A percentile compares a stretch with the other conserved stretches of the same genome.
These are phyloP conservation scores for Phragmatobia fuliginosa DNA, from an alignment of 2,888 invertebrate species.

Conservation along the genomic window DNA sequence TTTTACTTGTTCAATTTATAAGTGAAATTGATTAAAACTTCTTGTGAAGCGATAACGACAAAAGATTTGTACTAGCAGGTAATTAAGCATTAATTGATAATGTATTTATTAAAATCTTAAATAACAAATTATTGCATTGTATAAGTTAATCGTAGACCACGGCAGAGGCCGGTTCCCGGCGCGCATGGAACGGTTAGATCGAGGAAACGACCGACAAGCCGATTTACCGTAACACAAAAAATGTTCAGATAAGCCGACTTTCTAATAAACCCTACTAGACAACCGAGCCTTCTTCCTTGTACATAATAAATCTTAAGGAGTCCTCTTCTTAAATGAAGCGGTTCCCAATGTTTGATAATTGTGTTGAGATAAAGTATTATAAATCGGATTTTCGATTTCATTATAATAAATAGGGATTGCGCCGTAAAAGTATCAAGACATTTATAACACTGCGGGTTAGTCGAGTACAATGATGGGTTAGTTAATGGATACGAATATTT, in stretches of 20 bases:
- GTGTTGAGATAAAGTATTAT: slow-evolving; percentile 51
- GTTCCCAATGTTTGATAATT: slow-evolving; percentile 67
- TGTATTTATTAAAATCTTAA: not conserved
- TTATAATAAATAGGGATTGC: slow-evolving; percentile 48
- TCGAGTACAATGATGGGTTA: slow-evolving; percentile 32
- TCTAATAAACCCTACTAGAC: slow-evolving; percentile 81
- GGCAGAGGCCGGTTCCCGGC: slow-evolving; percentile 19
- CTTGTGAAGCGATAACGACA: not conserved
- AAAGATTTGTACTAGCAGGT: not conserved
- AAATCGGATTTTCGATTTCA: slow-evolving; percentile 46
- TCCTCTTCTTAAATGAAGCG: slow-evolving; percentile 69
- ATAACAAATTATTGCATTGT: not conserved
- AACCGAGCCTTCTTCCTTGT: slow-evolving; percentile 78
- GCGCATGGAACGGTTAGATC: slow-evolving; percentile 34
- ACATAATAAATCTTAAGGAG: slow-evolving; percentile 85
- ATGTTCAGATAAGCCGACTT: slow-evolving; percentile 83
- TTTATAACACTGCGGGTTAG: slow-evolving; percentile 40
- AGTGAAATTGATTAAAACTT: not conserved
- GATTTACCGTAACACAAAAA: slow-evolving; percentile 84
- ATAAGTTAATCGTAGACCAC: slow-evolving; percentile 11
- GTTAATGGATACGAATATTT: slow-evolving; percentile 34
- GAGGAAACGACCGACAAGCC: slow-evolving; percentile 61
- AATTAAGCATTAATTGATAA: not conserved
- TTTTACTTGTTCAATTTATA: not conserved
- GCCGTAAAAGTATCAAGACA: slow-evolving; percentile 41